Base-by-base conservation (phyloP, 2,113 vertebrate species). In the Amphiprion percula region DNA sequence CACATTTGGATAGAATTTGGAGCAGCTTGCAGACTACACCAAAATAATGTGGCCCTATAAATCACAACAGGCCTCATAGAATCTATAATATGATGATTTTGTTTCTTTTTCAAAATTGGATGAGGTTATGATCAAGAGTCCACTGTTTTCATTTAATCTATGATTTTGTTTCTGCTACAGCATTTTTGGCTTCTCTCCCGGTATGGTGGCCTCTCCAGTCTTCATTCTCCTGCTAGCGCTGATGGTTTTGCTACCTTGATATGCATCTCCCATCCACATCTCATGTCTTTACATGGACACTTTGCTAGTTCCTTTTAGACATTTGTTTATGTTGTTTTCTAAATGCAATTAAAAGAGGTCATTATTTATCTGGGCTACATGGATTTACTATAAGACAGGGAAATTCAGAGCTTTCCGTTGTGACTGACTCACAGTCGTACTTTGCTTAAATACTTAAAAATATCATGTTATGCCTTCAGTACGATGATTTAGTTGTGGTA, bases 131-230 rank as follows among this genome's bases (percentile, higher is more conserved):
- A 10, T 46, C 10, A 26, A 26, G 55, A 41, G 8, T 37, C 11
- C 33, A 12, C 0, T 2, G 10, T 63, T 69, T 39, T 46, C 2
- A 61, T 30, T 16, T 47, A n/a, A 71, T 52, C 4, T 0, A 10
- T 26, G 26, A 1, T 4, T 70, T 19, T 74, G 30, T 49, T 73
- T 54, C 21, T 44, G 28, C 41, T 78, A 17, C 39, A 90, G 87
- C 10, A 33, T 79, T 68, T 83, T 79, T 58, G 47, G 70, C 26
- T 52, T 75, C n/a, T 79, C 67, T 77, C 72, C 79, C 49, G 56
- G 5, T 5, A n/a, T 76, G 69, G n/a, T 54, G 50, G 65, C 80
- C 4, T 87, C 80, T 16, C 69, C 69, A 14, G 9, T 84, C 66
- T 62, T 87, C 46, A 56, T 21, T 63, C 0, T 90, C 46, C 69